Evolutionary conservation across 1,140 invertebrate genomes (phyloP).

Genomic region (Delia radicum): DNA sequence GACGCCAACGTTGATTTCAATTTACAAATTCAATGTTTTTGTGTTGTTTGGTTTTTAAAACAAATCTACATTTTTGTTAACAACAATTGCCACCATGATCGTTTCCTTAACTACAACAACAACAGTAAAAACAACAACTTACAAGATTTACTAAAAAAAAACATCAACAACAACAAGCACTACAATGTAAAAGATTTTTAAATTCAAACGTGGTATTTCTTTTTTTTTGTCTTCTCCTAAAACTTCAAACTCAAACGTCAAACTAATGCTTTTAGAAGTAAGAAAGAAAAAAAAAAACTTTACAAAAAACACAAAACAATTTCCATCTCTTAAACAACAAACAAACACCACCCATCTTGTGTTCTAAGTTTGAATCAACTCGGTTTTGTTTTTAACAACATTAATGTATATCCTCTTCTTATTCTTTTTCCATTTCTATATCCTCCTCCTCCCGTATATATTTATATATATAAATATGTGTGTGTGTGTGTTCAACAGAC

Average conservation of each 20-base stretch:
- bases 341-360: slow-evolving; percentile 3
- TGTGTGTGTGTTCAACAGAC: slow-evolving; percentile 56
- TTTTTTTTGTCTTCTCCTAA: not conserved
- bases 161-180: not conserved
- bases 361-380: not conserved
- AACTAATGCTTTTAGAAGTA: not conserved
- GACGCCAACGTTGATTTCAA: slow-evolving; percentile 6
- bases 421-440: not conserved
- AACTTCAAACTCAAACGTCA: not conserved
- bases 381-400: not conserved
- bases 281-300: not conserved
- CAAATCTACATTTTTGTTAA: slow-evolving; percentile 5
- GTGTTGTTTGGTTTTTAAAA: not conserved
- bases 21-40: not conserved
- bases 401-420: too few species aligned
- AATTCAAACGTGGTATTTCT: not conserved
- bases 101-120: slow-evolving; percentile 31
- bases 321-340: not conserved
- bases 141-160: not conserved
- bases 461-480: too few species aligned
- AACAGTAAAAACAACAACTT: not conserved
- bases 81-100: slow-evolving; percentile 23
- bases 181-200: not conserved
- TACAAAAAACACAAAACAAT: not conserved
- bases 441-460: slow-evolving; percentile 10